These are phyloP conservation scores for Pyrgus malvae DNA, from an alignment of 2,888 invertebrate species.

Conservation along the genomic window DNA sequence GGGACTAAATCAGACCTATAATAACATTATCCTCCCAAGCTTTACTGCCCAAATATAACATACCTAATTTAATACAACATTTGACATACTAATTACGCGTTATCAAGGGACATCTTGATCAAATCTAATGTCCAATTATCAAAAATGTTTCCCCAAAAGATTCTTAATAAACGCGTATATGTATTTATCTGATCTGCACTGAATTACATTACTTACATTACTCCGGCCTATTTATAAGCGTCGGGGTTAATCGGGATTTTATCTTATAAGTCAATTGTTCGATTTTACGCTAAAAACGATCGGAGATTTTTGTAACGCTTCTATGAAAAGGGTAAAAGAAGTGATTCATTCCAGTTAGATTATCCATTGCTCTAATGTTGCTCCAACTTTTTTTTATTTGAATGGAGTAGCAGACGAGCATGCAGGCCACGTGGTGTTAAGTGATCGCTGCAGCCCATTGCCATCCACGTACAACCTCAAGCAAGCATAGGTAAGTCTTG, in stretches of 20 bases:
- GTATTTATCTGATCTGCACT: slow-evolving; percentile 16
- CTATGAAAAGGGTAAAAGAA: no score
- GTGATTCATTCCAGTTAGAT: no score
- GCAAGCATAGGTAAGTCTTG: no score
- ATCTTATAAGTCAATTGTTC: slow-evolving; percentile 4
- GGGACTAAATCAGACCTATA: no score
- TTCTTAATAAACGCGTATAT: slow-evolving; percentile 11
- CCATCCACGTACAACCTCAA: no score
- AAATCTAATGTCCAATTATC: slow-evolving; percentile 8
- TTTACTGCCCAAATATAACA: neutral
- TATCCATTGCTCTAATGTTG: no score
- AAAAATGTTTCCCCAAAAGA: slow-evolving; percentile 5
- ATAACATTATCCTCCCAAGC: neutral
- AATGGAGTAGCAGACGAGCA: no score
- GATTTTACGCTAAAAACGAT: neutral
- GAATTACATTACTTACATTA: slow-evolving; percentile 15
- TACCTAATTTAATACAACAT: neutral
- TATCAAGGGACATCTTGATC: slow-evolving; percentile 7
- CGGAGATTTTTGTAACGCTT: no score
- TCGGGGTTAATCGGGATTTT: slow-evolving; percentile 23
- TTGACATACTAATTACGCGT: slow-evolving; percentile 9
- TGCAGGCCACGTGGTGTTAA: no score
- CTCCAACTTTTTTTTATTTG: no score
- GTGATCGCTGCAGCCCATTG: no score
- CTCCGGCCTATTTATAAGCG: slow-evolving; percentile 23